Evolutionary conservation across 2,888 invertebrate species (phyloP).

Genomic region (Kuschelorhynchus macadamiae): DNA sequence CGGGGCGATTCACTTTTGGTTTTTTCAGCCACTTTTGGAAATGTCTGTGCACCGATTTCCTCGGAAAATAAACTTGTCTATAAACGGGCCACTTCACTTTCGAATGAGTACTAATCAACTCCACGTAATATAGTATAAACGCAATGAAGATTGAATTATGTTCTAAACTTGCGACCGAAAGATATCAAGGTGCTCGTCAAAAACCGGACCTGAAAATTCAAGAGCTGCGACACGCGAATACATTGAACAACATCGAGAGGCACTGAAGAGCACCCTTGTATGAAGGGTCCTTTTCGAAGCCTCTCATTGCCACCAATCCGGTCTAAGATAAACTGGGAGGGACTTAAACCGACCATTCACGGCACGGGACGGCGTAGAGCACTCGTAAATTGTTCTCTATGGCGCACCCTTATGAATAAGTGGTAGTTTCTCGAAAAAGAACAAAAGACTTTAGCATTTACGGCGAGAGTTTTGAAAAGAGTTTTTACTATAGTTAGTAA

Average conservation of each 20-base stretch:
- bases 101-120: too few species aligned
- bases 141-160: too few species aligned
- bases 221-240: constrained; percentile 67
- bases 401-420: constrained; percentile 50
- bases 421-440: constrained; percentile 46
- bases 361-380: constrained; percentile 14
- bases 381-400: constrained; percentile 41
- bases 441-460: constrained; percentile 36
- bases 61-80: too few species aligned
- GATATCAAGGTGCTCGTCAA: neutral
- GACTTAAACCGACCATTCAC: constrained; percentile 62
- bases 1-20: constrained; percentile 52
- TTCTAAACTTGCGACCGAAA: neutral
- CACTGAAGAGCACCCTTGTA: constrained; percentile 68
- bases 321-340: constrained; percentile 59
- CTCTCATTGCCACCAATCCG: constrained; percentile 64
- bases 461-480: constrained; percentile 23
- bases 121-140: too few species aligned
- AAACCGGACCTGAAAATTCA: constrained; percentile 31
- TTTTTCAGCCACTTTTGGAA: constrained; percentile 66
- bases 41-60: neutral
- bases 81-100: too few species aligned
- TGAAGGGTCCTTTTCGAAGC: constrained; percentile 66
- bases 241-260: constrained; percentile 67
- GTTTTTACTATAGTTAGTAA: constrained; percentile 24